These are phyloP conservation scores for Coelopa pilipes DNA, from an alignment of 2,888 invertebrate genomes.

Conservation along the genomic window DNA sequence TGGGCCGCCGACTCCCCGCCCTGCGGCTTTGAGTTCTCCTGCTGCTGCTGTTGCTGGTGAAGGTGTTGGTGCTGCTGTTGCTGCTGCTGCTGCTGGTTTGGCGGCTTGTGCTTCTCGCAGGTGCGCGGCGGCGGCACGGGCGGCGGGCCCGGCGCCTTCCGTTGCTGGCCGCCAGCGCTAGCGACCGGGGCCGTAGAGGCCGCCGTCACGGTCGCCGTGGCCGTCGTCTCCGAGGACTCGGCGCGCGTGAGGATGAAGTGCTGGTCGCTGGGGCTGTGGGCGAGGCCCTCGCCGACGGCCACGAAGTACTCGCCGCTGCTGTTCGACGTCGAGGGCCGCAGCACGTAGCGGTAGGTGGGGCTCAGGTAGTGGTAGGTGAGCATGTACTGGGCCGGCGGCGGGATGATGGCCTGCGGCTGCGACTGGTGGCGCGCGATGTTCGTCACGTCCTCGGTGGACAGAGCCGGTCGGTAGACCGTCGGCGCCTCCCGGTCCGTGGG, in stretches of 20 bases:
- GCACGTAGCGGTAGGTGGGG: constrained; percentile 77
- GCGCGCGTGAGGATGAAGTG: constrained; percentile 77
- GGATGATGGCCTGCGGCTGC: constrained; percentile 62
- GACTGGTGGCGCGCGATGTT: constrained; percentile 62
- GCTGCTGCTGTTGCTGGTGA: constrained; percentile 43
- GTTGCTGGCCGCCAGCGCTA: constrained; percentile 44
- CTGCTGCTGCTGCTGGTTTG: constrained; percentile 47
- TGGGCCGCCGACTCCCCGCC: constrained; percentile 40
- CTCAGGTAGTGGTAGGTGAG: constrained; percentile 78
- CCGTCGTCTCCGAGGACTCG: constrained; percentile 64
- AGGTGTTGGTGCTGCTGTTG: constrained; percentile 42
- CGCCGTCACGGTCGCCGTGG: constrained; percentile 17
- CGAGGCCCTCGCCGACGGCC: constrained; percentile 70
- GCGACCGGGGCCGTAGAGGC: background rate
- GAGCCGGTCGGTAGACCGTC: constrained; percentile 79
- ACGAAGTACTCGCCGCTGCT: constrained; percentile 79
- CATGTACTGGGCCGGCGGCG: constrained; percentile 68
- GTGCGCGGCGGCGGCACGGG: constrained; percentile 62
- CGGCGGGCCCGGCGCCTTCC: constrained; percentile 46
- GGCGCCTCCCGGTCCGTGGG: constrained; percentile 65
- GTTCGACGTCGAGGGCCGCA: constrained; percentile 73
- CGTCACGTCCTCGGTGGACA: constrained; percentile 84
- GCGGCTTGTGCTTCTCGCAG: constrained; percentile 63
- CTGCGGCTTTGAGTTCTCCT: constrained; percentile 30
- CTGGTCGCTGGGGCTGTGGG: constrained; percentile 71